Evolutionary conservation across 2,888 invertebrate genomes (phyloP), one percentile per base, ranked within the genome.

Genomic region (Hirtodrosophila histrioides): DNA sequence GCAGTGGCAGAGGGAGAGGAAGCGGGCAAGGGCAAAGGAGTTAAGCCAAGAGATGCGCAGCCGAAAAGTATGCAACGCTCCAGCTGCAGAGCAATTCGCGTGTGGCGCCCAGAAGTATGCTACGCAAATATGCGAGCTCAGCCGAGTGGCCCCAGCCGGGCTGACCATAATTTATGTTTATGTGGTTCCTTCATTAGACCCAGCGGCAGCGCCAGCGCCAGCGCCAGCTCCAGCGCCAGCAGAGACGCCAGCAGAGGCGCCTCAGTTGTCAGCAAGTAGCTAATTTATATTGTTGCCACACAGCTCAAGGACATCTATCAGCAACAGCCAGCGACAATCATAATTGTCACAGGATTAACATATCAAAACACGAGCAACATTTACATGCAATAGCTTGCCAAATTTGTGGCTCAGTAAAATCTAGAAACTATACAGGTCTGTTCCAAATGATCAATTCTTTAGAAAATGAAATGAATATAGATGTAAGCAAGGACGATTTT

Each of bases 101-200:
- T 39, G 49, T 69, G 78, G 75, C 78, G 67, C 70, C 84, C 78
- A 64, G 49, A 84, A 80, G 66, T 54, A 86, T 83, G 78, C 78
- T 75, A 81, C 81, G 85, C 78, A 83, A 86, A 83, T 77, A 83
- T 83, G 86, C 78, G 35, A 57, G 10, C 36, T 29, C 57, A 69
- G 71, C 72, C 57, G 31, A 56, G 36, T 23, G 11, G 23, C 29
- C 45, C 12, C 35, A 41, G 31, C 43, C 8, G 31, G 24, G 24
- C 53, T 35, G 74, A 50, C 67, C 82, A 87, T 84, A 75, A 84
- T 82, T 84, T 84, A 84, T 85, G 87, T 66, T 81, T 78, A 79
- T 74, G 81, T 64, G 70, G 68, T 69, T 53, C 85, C 68, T 87
- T 85, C 79, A 87, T 87, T 87, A 78, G 72, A 71, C 75, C 71